A percentile compares a stretch with the other conserved stretches of the same genome.
Evolutionary conservation across 2,113 vertebrate species (phyloP).

Genomic region (Tyto alba): DNA sequence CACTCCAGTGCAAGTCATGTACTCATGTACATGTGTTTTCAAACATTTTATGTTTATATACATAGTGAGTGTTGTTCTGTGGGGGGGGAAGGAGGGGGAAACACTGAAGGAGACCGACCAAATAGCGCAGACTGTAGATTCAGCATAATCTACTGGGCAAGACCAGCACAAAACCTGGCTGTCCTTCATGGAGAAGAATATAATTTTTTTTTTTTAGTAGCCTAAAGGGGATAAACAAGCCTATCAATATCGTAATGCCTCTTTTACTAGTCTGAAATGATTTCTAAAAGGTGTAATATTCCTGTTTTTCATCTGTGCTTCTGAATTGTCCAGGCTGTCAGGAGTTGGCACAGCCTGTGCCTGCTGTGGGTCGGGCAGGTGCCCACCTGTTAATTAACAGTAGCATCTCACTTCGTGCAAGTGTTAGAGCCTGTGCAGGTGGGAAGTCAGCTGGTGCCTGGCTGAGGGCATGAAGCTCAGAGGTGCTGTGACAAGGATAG

Average conservation of each 20-base stretch:
- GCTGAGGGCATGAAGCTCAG: not conserved
- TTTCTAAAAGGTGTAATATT: not conserved
- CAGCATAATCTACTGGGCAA: not conserved
- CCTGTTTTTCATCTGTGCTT: not conserved
- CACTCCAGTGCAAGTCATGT: not conserved
- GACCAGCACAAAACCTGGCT: not conserved
- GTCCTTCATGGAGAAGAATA: not conserved
- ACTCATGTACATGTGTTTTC: not conserved
- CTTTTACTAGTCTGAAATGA: not conserved
- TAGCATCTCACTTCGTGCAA: not conserved
- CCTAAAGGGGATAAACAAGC: not conserved
- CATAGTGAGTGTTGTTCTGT: fast-evolving
- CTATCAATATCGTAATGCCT: fast-evolving
- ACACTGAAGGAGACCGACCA: fast-evolving
- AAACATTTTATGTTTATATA: fast-evolving
- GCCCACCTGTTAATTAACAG: not conserved
- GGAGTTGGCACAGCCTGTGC: not conserved
- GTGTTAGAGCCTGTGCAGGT: not conserved
- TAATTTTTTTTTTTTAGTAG: not conserved
- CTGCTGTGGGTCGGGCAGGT: not conserved
- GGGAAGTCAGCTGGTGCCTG: not conserved
- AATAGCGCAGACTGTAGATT: not conserved
- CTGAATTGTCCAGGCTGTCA: not conserved
- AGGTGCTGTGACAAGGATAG: not conserved
- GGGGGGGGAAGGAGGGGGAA: fast-evolving